A percentile compares a stretch with the other conserved stretches of the same genome.
These are phyloP conservation scores for Luffia ferchaultella DNA, from an alignment of 2,888 invertebrate species.

Conservation along the genomic window DNA sequence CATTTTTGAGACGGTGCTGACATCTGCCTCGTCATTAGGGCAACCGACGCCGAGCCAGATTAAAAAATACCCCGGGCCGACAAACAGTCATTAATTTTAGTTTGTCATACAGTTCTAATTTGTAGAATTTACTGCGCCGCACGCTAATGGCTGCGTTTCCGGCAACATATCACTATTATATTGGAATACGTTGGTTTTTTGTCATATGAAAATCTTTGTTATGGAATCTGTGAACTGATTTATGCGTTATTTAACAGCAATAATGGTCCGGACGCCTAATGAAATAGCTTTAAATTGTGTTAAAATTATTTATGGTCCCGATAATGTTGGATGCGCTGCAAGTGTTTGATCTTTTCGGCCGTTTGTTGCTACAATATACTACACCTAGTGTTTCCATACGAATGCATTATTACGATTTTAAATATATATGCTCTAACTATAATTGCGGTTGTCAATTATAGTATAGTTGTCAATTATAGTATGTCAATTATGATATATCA, in stretches of 20 bases:
- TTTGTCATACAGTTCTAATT: constrained; percentile 61
- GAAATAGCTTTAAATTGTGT: background rate
- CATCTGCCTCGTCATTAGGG: constrained; percentile 51
- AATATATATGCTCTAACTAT: too few relatives aligned
- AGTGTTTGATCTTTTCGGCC: too few relatives aligned
- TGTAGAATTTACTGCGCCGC: constrained; percentile 51
- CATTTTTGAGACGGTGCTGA: constrained; percentile 37
- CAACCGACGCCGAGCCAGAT: constrained; percentile 22
- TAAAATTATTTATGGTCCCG: background rate
- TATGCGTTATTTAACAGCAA: constrained; percentile 51
- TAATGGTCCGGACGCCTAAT: constrained; percentile 17
- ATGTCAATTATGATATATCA: too few relatives aligned
- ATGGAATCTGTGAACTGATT: constrained; percentile 40
- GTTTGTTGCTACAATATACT: too few relatives aligned
- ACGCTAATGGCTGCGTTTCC: constrained; percentile 55
- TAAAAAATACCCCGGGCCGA: constrained; percentile 39
- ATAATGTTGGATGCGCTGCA: background rate
- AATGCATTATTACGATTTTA: too few relatives aligned
- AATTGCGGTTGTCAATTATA: too few relatives aligned
- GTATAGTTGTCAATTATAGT: too few relatives aligned
- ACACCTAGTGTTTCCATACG: too few relatives aligned
- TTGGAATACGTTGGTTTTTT: constrained; percentile 33
- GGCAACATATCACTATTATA: constrained; percentile 46
- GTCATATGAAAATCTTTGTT: constrained; percentile 14
- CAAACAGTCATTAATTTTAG: constrained; percentile 52